Evolutionary conservation across 1,140 invertebrate species (phyloP), one percentile per base, ranked within the genome.

Genomic region (Tetramorium alpestre): DNA sequence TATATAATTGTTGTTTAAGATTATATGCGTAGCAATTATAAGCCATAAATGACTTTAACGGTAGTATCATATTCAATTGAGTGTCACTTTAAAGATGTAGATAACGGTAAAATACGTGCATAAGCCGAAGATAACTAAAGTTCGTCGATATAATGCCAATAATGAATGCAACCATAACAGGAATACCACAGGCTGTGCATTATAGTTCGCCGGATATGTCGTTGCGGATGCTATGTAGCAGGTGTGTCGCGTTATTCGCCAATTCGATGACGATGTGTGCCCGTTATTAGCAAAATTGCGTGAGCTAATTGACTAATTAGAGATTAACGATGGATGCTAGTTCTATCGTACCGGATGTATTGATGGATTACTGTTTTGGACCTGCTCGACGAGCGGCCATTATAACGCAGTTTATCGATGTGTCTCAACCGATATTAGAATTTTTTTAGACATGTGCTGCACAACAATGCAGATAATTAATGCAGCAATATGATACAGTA

Each of bases 291-390:
- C 89, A 92, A 93, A 94, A 94, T 94, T 93, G 92, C 91, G 89
- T 88, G 90, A 91, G 82, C 93, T 93, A 94, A 94, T 94, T 92
- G 93, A 93, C 92, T 94, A 94, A 94, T 94, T 94, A 92, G 90
- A 86, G 93, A 94, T 94, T 94, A 92, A 91, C 88, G 88, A 91
- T 84, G 88, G 88, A 87, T 77, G 88, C 87, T 72, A 86, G 58
- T 86, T 80, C 87, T 65, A 89, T 88, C 88, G 69, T 80, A 86
- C 75, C 87, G 89, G 67, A 85, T 88, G 87, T 88, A 93, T 91
- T 93, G 93, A 94, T 87, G 92, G 88, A 94, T 94, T 92, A 91
- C 86, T 89, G 89, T 92, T 93, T 93, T 90, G 87, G 90, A 89
- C 86, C 69, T 54, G 77, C 22, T 22, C 76, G 89, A 47, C 13